phyloP scores from a whole-genome alignment of 1,140 invertebrate genomes.

The Spodoptera litura region DNA sequence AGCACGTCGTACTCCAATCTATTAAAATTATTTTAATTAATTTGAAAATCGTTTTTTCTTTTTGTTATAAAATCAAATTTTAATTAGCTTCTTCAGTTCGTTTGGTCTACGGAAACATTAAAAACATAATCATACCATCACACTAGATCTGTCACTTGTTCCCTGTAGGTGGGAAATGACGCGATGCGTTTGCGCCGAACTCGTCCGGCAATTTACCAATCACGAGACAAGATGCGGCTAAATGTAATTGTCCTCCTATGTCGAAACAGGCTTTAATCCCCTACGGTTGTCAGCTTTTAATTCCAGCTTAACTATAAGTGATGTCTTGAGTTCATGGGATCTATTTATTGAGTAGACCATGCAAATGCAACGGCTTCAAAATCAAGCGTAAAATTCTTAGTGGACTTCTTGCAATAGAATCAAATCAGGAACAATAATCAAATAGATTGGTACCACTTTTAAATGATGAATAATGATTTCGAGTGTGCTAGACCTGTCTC shows the following conservation, averaged over 20 bases:
- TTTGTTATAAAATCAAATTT: neutral
- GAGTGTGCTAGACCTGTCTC: neutral
- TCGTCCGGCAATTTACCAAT: constrained; percentile 78
- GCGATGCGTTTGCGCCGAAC: constrained; percentile 59
- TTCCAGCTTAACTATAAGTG: constrained; percentile 14
- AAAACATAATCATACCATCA: neutral
- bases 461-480: neutral
- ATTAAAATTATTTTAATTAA: no score
- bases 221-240: constrained; percentile 56
- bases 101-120: neutral
- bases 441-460: neutral
- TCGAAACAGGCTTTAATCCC: constrained; percentile 52
- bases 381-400: no score
- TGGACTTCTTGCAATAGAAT: no score
- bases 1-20: no score
- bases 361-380: constrained; percentile 1
- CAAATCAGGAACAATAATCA: neutral
- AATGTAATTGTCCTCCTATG: constrained; percentile 59
- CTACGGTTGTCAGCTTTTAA: constrained; percentile 13
- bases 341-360: neutral
- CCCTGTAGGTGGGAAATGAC: constrained; percentile 57
- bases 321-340: neutral
- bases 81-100: neutral
- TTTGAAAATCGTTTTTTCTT: no score
- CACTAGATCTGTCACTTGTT: neutral